Conservation (phyloP, 2,888 invertebrate species). For the Heterodera filipjevi region DNA sequence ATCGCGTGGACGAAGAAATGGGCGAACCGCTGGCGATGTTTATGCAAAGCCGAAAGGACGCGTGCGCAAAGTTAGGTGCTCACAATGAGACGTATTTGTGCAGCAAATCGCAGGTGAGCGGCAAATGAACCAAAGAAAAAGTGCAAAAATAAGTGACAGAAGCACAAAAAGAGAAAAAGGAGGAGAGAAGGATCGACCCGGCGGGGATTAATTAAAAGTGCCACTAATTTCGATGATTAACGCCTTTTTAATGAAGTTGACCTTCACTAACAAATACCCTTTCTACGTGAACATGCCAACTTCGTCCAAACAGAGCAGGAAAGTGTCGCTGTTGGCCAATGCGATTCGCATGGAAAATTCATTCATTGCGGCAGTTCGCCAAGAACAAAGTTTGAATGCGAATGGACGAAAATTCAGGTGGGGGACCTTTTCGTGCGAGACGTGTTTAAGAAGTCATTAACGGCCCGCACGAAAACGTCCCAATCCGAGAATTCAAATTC, state of each 20-base stretch:
- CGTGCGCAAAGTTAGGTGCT: conserved; percentile 22
- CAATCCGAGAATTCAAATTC: background rate
- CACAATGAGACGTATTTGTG: conserved; percentile 39
- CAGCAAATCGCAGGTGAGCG: conserved; percentile 47
- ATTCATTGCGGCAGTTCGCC: conserved; percentile 11
- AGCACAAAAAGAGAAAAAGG: too few species aligned
- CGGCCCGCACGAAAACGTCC: too few species aligned
- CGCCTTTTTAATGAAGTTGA: conserved; percentile 39
- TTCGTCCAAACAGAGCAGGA: conserved; percentile 56
- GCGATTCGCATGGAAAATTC: conserved; percentile 34
- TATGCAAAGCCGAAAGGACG: conserved; percentile 38
- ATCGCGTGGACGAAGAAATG: background rate
- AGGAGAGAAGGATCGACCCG: too few species aligned
- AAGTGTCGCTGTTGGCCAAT: conserved; percentile 38
- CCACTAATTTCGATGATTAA: background rate
- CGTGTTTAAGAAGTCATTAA: too few species aligned
- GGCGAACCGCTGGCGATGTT: conserved; percentile 23
- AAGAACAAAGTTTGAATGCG: background rate
- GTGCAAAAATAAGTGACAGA: background rate
- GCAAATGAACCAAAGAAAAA: background rate
- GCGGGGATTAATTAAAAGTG: too few species aligned
- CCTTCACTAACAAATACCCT: conserved; percentile 55
- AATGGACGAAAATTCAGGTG: too few species aligned
- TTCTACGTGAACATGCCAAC: conserved; percentile 54
- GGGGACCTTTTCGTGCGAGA: too few species aligned